Base-by-base conservation (phyloP, 2,113 vertebrate species). In the Hylia prasina region DNA sequence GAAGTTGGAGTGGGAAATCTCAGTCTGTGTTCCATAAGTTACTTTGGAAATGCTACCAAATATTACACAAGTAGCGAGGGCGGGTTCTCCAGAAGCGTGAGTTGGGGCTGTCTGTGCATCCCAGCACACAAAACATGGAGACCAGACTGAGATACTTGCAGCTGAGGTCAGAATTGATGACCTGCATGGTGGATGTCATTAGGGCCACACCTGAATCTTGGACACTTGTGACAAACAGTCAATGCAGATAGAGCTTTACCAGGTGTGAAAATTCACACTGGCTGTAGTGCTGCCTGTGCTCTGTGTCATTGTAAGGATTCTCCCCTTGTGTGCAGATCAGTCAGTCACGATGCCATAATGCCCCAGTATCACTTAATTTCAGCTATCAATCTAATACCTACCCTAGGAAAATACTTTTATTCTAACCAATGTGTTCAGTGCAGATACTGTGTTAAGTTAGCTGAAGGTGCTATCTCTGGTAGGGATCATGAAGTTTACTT, bases 61-160 rank as follows among this genome's bases (percentile, higher is more conserved):
- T 69, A 22, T 0, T 61, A 40, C 33, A 19, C 6, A 13, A 19
- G 28, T 25, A 80, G 30, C 14, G 40, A 53, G 64, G 35, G 14
- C 3, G 6, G 12, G 24, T 76, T 25, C 18, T 69, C 4, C 33
- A 9, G 48, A 35, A 50, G 39, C 33, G 21, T 0, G 0, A 57
- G 24, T n/a, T 65, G 6, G 23, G 39, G n/a, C 35, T 53, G 31
- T 54, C 3, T 48, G 54, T 40, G 31, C 5, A 6, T 47, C 24
- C 35, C 24, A 7, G 23, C 11, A 24, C 10, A 30, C 24, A 48
- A 5, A 82, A 50, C 25, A 12, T 30, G 7, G 24, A n/a, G 42
- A n/a, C 1, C 0, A 2, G 31, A 25, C 31, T 4, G 25, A 65
- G 37, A 20, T 11, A 7, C 0, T 0, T 3, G 6, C 30, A 35